Evolutionary conservation across 2,888 invertebrate species (phyloP), one percentile per base, ranked within the genome.

Genomic region (Eupithecia tripunctaria): DNA sequence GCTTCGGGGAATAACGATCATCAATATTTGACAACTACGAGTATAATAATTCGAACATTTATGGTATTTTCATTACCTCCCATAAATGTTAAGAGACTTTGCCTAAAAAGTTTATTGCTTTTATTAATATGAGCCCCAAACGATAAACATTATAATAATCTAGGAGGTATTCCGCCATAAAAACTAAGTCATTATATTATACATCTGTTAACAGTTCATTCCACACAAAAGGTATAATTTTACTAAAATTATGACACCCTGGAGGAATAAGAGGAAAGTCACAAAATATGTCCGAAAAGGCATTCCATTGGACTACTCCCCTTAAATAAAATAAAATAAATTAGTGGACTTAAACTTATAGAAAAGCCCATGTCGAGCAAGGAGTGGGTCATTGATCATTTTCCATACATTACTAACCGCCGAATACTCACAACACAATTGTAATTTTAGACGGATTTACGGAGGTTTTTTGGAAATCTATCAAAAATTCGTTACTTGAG

Each of bases 191-290:
- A 62, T 63, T 77, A 69, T 70, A 76, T 71, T 62, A 71, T 72
- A 66, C 71, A 72, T 74, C 68, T 70, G 64, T 75, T 72, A 71
- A 76, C 74, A 76, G 76, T 79, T 79, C 59, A 76, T 76, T 76
- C 78, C 73, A 70, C 69, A 76, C 76, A 77, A 70, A 75, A 73
- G 71, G 76, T 66, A 71, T 74, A 14, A 73, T 78, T 78, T 80
- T 79, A 81, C 78, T 70, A 68, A 81, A 81, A 81, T 82, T 78
- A 84, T 79, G 74, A 78, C 74, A 77, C 78, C 78, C 76, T 77
- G 78, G 78, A 77, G 80, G 81, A 83, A 83, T 84, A 79, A 82
- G 78, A 76, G 79, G 66, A 67, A 74, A 78, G 4, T 14, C 14
- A 25, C 36, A 76, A 82, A 82, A 79, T 79, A 73, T 78, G 76